Evolutionary conservation across 2,888 invertebrate species (phyloP).

Genomic region (Troides aeacus): DNA sequence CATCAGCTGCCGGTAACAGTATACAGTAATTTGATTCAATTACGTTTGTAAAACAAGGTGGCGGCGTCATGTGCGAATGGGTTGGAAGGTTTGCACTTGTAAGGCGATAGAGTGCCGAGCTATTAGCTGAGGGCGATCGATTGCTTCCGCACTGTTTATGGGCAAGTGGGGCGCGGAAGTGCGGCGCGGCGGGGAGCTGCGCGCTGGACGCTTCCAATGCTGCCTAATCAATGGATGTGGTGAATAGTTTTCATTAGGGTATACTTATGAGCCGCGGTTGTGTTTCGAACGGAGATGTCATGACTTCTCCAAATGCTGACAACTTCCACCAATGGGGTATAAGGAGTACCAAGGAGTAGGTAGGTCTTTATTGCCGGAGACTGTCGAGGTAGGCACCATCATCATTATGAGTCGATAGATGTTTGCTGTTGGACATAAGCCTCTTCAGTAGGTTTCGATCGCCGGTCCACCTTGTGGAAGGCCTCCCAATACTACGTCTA

Average conservation of each 20-base stretch:
- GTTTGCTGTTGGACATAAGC: no score
- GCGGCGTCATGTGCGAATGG: constrained; percentile 12
- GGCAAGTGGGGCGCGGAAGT: constrained; percentile 43
- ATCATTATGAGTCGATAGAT: no score
- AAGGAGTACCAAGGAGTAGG: background rate
- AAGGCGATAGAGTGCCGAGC: constrained; percentile 7
- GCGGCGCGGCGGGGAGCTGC: constrained; percentile 35
- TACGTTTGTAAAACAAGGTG: constrained; percentile 10
- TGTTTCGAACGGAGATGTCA: no score
- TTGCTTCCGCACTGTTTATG: constrained; percentile 46
- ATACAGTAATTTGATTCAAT: constrained; percentile 16
- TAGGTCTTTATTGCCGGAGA: background rate
- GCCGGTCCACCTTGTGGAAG: no score
- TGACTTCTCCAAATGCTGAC: no score
- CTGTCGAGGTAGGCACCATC: no score
- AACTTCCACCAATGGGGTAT: no score
- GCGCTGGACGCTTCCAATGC: constrained; percentile 34
- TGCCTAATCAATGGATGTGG: constrained; percentile 10
- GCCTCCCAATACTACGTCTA: no score
- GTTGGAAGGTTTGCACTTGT: constrained; percentile 22
- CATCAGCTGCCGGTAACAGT: no score
- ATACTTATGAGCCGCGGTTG: background rate
- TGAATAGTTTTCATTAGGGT: background rate
- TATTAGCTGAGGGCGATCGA: constrained; percentile 27
- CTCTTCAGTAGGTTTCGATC: no score